Base-by-base conservation (phyloP, 2,113 vertebrate genomes). In the Psittacus erithacus region DNA sequence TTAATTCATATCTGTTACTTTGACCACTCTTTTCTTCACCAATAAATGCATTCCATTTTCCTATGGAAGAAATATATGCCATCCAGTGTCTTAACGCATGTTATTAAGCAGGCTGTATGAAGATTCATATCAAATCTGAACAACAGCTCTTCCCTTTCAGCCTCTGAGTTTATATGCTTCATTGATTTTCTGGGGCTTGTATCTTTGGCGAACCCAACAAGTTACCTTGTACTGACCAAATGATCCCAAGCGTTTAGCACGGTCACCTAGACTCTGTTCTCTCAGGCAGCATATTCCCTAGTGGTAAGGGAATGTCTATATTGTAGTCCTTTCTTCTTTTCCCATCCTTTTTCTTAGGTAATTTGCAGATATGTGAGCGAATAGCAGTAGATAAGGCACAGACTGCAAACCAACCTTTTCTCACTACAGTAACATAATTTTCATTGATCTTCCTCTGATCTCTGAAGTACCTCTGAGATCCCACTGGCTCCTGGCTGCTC, bases 381-480 rank as follows among this genome's bases (percentile, higher is more conserved):
- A 50, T 71, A 57, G 60, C 50, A 62, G 62, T 52, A 64, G 86
- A 55, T 94, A 92, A 88, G 83, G 57, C 65, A 39, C 39, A 73
- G 65, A 53, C 88, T 59, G 77, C 83, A 86, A 94, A 89, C 35
- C 86, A 92, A 17, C 69, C 68, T 92, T 91, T 88, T 92, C 44
- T 93, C 71, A 82, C 70, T 39, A 46, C 91, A 86, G 83, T 90
- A 93, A 93, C 92, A 91, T 67, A 95, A 86, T 97, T 95, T 86
- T 95, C 68, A 88, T 94, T 96, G 90, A 86, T 96, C 77, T 88
- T 80, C 27, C 44, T 96, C 90, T 93, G 84, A 91, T 95, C 85
- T 96, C 68, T 92, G 82, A 86, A 60, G 78, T 70, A 83, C 41
- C 75, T 82, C 79, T 90, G 90, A 64, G 90, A 67, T 95, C 82